These are phyloP conservation scores for Vespertilio murinus DNA, from an alignment of 2,797 vertebrate species.

Conservation along the genomic window DNA sequence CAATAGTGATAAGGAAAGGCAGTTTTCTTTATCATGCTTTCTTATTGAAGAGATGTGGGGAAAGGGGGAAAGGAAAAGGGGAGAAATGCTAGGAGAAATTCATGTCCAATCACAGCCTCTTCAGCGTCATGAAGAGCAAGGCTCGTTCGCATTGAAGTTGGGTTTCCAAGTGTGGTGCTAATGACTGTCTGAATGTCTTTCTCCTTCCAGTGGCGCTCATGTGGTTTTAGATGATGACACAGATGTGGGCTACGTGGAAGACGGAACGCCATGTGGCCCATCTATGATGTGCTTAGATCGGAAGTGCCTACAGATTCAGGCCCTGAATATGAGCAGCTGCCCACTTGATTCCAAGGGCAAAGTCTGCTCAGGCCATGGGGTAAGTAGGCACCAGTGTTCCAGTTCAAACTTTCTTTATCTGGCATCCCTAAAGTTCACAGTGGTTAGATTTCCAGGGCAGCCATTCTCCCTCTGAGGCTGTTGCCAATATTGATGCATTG, in stretches of 20 bases:
- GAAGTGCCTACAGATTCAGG: constrained; percentile 98
- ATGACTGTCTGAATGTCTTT: constrained; percentile 59
- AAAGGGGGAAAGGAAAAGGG: not conserved
- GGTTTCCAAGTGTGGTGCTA: constrained; percentile 30
- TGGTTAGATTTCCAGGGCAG: not conserved
- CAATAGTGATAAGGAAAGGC: not conserved
- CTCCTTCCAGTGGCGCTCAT: constrained; percentile 92
- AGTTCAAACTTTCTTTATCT: not conserved
- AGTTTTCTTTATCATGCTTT: not conserved
- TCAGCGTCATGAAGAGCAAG: not conserved
- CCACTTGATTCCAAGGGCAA: constrained; percentile 92
- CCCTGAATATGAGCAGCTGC: constrained; percentile 97
- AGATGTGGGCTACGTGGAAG: constrained; percentile 97
- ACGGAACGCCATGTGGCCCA: constrained; percentile 97
- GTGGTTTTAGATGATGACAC: constrained; percentile 97
- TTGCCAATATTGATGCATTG: not conserved
- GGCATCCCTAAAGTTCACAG: not conserved
- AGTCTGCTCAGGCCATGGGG: constrained; percentile 97
- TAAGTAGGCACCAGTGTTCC: constrained; percentile 83
- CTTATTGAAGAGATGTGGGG: not conserved
- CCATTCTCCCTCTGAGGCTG: not conserved
- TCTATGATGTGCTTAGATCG: constrained; percentile 99
- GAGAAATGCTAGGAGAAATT: not conserved
- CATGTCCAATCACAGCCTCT: not conserved
- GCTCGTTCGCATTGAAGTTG: not conserved